A percentile compares a stretch with the other conserved stretches of the same genome.
Conservation (phyloP, 1,140 invertebrate species). For the Rhyzopertha dominica region DNA sequence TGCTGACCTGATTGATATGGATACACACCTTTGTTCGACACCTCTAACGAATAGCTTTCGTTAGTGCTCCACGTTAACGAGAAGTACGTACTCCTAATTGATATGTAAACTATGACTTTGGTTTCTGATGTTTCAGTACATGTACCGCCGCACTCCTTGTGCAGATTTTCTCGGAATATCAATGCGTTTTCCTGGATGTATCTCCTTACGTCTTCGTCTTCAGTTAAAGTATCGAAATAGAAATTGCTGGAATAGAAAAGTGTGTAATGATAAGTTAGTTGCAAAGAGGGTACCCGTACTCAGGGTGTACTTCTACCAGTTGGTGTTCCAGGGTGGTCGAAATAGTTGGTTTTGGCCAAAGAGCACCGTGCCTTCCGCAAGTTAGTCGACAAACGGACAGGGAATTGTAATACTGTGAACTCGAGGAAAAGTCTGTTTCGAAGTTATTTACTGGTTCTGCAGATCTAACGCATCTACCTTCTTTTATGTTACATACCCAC, state of each 20-base stretch:
- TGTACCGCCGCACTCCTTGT: slow-evolving; percentile 52
- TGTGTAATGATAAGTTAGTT: slow-evolving; percentile 17
- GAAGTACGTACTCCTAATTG: slow-evolving; percentile 47
- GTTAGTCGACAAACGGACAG: slow-evolving; percentile 65
- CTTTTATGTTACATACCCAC: too few species aligned
- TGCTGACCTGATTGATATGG: neutral
- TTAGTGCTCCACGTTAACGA: slow-evolving; percentile 57
- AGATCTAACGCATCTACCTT: too few species aligned
- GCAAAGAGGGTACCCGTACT: slow-evolving; percentile 16
- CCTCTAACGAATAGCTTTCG: slow-evolving; percentile 58
- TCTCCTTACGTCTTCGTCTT: slow-evolving; percentile 44
- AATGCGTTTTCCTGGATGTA: slow-evolving; percentile 50
- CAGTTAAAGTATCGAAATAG: slow-evolving; percentile 52
- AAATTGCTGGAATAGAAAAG: slow-evolving; percentile 26
- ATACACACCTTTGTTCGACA: slow-evolving; percentile 51
- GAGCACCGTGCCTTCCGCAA: slow-evolving; percentile 59
- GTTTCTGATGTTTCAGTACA: slow-evolving; percentile 49
- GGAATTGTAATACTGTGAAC: too few species aligned
- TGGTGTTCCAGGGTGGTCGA: slow-evolving; percentile 45
- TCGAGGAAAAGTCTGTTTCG: too few species aligned
- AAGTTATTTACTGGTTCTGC: too few species aligned
- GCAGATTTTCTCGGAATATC: slow-evolving; percentile 51
- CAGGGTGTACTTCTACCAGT: slow-evolving; percentile 51
- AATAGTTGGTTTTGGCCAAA: slow-evolving; percentile 67
- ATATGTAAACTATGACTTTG: slow-evolving; percentile 51